A percentile compares a stretch with the other conserved stretches of the same genome.
Conservation (phyloP, 2,888 invertebrate genomes). For the Harmothoe impar region DNA sequence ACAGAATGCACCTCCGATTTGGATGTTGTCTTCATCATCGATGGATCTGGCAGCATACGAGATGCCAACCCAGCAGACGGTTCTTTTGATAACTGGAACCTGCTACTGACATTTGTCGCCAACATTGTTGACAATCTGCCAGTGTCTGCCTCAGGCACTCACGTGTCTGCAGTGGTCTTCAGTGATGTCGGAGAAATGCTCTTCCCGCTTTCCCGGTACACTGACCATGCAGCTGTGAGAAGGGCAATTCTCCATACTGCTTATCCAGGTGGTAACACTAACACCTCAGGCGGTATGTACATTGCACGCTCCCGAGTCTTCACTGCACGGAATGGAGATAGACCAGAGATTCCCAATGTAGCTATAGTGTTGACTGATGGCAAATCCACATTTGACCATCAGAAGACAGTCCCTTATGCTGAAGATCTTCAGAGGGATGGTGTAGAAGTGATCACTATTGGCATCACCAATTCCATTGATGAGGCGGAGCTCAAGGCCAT, state of each 20-base stretch:
- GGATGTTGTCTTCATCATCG: constrained; percentile 55
- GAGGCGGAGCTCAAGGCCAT: constrained; percentile 18
- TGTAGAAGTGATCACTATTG: neutral
- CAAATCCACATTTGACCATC: neutral
- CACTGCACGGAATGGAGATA: neutral
- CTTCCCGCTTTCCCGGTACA: neutral
- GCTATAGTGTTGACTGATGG: constrained; percentile 52
- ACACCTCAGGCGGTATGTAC: constrained; percentile 32
- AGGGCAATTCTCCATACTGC: neutral
- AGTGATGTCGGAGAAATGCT: constrained; percentile 31
- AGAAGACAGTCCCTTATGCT: constrained; percentile 15
- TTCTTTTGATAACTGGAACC: constrained; percentile 49
- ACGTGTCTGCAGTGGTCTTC: constrained; percentile 34
- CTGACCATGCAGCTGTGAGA: neutral
- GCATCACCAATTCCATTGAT: constrained; percentile 30
- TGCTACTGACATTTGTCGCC: constrained; percentile 18
- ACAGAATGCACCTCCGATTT: constrained; percentile 28
- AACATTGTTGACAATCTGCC: constrained; percentile 33
- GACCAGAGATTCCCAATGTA: constrained; percentile 9
- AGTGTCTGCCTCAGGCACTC: neutral
- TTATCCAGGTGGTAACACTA: constrained; percentile 37
- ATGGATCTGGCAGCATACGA: constrained; percentile 57
- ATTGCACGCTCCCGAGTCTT: neutral
- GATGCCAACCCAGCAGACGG: constrained; percentile 44
- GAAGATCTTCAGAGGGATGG: neutral